Percentiles rank a stretch among this genome's conserved stretches.
phyloP scores from a whole-genome alignment of 2,797 vertebrate species.

The Acestrorhynchus altus region DNA sequence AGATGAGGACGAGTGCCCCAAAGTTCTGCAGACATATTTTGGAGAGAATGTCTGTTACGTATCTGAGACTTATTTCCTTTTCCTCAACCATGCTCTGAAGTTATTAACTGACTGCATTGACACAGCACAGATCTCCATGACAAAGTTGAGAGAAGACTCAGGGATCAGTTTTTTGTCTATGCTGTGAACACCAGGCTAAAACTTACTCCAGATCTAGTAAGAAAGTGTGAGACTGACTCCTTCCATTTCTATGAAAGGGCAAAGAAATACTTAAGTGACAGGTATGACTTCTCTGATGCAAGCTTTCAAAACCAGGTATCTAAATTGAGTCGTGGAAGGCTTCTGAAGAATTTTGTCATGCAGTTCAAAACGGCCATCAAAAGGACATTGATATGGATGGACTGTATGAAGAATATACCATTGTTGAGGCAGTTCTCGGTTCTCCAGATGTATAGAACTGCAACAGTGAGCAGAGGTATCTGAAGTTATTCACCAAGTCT shows the following conservation, averaged over 20 bases:
- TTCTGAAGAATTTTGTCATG: constrained; percentile 31
- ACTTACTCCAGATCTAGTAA: background rate
- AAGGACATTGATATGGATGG: constrained; percentile 22
- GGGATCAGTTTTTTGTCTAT: no score
- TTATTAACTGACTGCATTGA: background rate
- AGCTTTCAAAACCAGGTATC: constrained; percentile 46
- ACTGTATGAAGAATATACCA: constrained; percentile 17
- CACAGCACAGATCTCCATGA: background rate
- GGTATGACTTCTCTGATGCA: no score
- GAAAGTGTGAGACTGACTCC: constrained; percentile 2
- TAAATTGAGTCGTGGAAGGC: constrained; percentile 27
- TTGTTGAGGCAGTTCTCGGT: background rate
- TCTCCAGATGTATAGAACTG: constrained; percentile 21
- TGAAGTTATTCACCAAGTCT: constrained; percentile 18
- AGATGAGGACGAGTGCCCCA: no score
- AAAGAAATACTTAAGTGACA: constrained; percentile 34
- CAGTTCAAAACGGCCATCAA: constrained; percentile 3
- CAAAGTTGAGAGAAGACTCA: constrained; percentile 39
- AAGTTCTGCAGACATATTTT: no score
- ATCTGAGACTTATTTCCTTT: no score
- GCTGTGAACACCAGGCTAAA: constrained; percentile 28
- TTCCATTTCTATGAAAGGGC: constrained; percentile 1
- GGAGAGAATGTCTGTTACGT: no score
- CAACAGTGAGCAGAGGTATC: constrained; percentile 24
- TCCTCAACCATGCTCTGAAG: background rate